Conservation (phyloP, 2,888 invertebrate genomes). For the Physocephala rufipes region DNA sequence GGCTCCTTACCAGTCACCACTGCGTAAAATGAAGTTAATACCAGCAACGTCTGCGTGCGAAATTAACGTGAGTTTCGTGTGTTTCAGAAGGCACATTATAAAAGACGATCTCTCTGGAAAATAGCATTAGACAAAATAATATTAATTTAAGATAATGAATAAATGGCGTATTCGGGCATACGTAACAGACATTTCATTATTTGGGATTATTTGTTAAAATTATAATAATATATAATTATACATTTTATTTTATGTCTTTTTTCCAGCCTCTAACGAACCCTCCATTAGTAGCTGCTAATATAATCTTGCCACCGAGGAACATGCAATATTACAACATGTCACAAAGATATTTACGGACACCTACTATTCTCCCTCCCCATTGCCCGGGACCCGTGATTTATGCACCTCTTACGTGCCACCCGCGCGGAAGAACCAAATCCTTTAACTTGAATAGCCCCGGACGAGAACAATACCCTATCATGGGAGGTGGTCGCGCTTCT, state of each 20-base stretch:
- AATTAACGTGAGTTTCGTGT: slow-evolving; percentile 49
- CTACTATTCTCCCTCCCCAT: slow-evolving; percentile 32
- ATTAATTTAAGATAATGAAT: too few relatives aligned
- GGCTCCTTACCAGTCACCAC: background rate
- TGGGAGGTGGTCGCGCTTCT: slow-evolving; percentile 41
- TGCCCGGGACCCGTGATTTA: slow-evolving; percentile 54
- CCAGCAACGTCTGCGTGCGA: slow-evolving; percentile 56
- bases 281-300: slow-evolving; percentile 47
- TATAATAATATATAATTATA: background rate
- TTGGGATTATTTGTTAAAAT: too few relatives aligned
- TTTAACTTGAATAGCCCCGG: slow-evolving; percentile 54
- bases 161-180: too few relatives aligned
- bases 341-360: slow-evolving; percentile 53
- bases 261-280: slow-evolving; percentile 42
- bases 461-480: slow-evolving; percentile 50
- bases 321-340: slow-evolving; percentile 55
- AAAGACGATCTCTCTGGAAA: too few relatives aligned
- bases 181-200: too few relatives aligned
- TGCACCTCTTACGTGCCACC: slow-evolving; percentile 57
- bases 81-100: too few relatives aligned
- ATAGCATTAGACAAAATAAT: too few relatives aligned
- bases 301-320: slow-evolving; percentile 29
- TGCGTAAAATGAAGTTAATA: slow-evolving; percentile 58
- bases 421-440: slow-evolving; percentile 54
- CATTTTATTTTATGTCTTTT: background rate